Evolutionary conservation across 2,113 vertebrate species (phyloP).

Genomic region (Oxygymnocypris stewartii): DNA sequence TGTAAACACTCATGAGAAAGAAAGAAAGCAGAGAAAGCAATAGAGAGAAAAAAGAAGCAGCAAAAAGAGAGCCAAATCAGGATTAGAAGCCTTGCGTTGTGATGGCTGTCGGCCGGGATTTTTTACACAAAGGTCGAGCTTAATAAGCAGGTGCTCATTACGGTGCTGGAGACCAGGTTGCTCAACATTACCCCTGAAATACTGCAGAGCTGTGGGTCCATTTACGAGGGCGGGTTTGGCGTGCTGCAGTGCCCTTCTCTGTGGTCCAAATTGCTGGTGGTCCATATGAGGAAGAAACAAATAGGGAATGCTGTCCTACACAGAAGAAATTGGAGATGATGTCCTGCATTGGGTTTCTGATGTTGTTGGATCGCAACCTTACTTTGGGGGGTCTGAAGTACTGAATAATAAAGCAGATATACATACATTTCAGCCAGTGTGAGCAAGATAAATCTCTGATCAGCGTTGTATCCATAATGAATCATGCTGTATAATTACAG

Average conservation of each 20-base stretch:
- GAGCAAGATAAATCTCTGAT: constrained; percentile 24
- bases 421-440: neutral
- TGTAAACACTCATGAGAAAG: constrained; percentile 35
- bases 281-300: constrained; percentile 41
- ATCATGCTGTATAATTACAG: neutral
- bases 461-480: neutral
- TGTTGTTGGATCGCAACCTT: constrained; percentile 28
- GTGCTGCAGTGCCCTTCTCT: constrained; percentile 34
- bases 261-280: constrained; percentile 58
- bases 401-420: constrained; percentile 33
- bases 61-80: constrained; percentile 35
- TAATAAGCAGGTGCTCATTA: constrained; percentile 63
- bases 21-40: constrained; percentile 15
- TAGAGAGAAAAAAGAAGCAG: neutral
- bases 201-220: constrained; percentile 38
- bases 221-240: constrained; percentile 57
- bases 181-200: constrained; percentile 46
- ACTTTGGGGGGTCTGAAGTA: constrained; percentile 8
- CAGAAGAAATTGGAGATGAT: constrained; percentile 16
- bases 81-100: constrained; percentile 48
- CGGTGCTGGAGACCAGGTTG: constrained; percentile 45
- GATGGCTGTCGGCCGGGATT: constrained; percentile 43
- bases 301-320: constrained; percentile 33
- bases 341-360: constrained; percentile 37
- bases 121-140: constrained; percentile 46